These are phyloP conservation scores for Asobara japonica DNA, from an alignment of 1,140 invertebrate species.

Conservation along the genomic window DNA sequence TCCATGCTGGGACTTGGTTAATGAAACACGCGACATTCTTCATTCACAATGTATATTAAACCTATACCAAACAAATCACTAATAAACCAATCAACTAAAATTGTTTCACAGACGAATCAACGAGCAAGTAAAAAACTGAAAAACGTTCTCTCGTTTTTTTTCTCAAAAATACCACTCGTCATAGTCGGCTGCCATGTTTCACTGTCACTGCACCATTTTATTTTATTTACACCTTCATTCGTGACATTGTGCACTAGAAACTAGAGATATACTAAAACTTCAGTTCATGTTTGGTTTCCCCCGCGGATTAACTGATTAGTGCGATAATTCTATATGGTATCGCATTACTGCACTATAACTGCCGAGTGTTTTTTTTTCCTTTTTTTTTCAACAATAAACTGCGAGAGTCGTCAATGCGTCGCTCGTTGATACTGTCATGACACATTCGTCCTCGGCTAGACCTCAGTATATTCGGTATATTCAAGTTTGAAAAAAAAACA, in stretches of 20 bases:
- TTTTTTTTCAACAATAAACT: not conserved
- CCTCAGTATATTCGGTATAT: not conserved
- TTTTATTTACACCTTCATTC: not conserved
- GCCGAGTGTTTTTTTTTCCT: no score
- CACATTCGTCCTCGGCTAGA: not conserved
- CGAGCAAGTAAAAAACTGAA: not conserved
- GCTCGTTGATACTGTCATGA: constrained; percentile 13
- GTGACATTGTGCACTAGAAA: not conserved
- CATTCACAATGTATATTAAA: not conserved
- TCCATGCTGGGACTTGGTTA: constrained; percentile 65
- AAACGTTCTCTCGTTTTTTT: not conserved
- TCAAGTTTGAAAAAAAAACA: constrained; percentile 1
- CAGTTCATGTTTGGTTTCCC: not conserved
- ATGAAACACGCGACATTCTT: constrained; percentile 64
- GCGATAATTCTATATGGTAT: no score
- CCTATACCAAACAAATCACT: not conserved
- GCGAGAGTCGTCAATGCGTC: not conserved
- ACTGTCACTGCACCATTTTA: not conserved
- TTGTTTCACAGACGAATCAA: not conserved
- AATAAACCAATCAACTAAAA: not conserved
- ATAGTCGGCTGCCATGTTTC: constrained; percentile 61
- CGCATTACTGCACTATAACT: no score
- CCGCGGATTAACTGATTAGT: no score
- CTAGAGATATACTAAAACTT: not conserved
- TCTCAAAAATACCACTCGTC: constrained; percentile 46